Percentiles rank a stretch among this genome's conserved stretches.
These are phyloP conservation scores for Myocastor coypus DNA, from an alignment of 2,113 vertebrate genomes.

Conservation along the genomic window DNA sequence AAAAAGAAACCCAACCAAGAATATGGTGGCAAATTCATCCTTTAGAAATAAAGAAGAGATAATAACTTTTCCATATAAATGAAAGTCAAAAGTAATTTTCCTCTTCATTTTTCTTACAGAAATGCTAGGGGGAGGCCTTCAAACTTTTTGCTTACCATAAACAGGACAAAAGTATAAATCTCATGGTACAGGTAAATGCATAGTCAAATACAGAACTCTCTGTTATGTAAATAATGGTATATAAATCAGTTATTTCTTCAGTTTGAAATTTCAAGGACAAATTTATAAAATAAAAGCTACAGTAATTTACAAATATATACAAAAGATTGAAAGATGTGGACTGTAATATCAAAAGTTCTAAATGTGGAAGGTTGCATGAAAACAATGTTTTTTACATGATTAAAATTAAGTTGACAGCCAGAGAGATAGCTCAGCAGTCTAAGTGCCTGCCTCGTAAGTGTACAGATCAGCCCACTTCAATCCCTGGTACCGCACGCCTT, in stretches of 20 bases:
- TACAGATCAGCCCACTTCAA: no score
- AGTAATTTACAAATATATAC: background rate
- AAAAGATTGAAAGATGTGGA: background rate
- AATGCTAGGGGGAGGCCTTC: background rate
- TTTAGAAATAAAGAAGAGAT: background rate
- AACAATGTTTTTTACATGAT: background rate
- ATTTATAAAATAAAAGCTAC: background rate
- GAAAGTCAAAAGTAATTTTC: background rate
- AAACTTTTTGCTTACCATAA: no score
- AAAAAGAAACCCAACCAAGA: background rate
- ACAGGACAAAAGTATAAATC: background rate
- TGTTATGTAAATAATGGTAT: background rate
- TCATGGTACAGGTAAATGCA: background rate
- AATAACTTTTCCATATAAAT: background rate
- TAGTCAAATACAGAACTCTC: background rate
- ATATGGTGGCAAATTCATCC: background rate
- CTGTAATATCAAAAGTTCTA: background rate
- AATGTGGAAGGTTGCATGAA: no score
- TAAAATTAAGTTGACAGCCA: background rate
- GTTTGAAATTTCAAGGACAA: background rate
- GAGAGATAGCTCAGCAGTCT: no score
- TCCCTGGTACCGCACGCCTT: no score
- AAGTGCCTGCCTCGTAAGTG: no score
- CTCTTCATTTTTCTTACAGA: background rate
- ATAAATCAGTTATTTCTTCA: background rate